Base-by-base conservation (phyloP, 1,140 invertebrate genomes). In the Heliconius hewitsoni region DNA sequence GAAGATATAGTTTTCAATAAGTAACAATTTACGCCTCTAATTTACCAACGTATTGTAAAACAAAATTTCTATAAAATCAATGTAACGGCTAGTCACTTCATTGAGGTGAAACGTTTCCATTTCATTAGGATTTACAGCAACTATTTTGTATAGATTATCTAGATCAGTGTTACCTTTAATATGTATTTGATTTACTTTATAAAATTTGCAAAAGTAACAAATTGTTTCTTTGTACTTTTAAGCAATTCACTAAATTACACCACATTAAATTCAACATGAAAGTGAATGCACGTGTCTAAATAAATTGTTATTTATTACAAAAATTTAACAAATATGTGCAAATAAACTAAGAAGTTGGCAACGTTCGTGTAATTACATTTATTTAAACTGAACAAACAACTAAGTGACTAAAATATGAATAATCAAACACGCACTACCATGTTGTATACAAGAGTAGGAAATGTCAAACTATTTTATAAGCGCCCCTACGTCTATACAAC, bases 121-220 rank as follows among this genome's bases (percentile, higher is more conserved):
- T 88, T 87, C 86, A 83, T 86, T 90, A 93, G 87, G 90, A 90
- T 89, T 89, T 90, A 92, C 87, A 92, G 90, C 89, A 92, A 92
- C 92, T 93, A 92, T 94, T 93, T 91, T 85, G 86, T 94, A 93
- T 90, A 93, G 84, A 89, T 93, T 92, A 92, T 87, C 91, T 94
- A 94, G 85, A 84, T 91, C 85, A 85, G 79, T 85, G 85, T 88
- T 89, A 89, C 79, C 84, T 89, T 92, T 92, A 89, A 91, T 93
- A 93, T 91, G 90, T 92, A 92, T 91, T 92, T 89, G 85, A 88
- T 92, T 94, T 93, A 89, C 81, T 91, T 94, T 88, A 95, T 95
- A 95, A 94, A 95, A 95, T 95, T 95, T 95, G 92, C 92, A 95
- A 95, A 95, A 95, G 94, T 95, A 95, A 95, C 94, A 94, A 94